phyloP scores from a whole-genome alignment of 2,888 invertebrate species.

The Horisme vitalbata region DNA sequence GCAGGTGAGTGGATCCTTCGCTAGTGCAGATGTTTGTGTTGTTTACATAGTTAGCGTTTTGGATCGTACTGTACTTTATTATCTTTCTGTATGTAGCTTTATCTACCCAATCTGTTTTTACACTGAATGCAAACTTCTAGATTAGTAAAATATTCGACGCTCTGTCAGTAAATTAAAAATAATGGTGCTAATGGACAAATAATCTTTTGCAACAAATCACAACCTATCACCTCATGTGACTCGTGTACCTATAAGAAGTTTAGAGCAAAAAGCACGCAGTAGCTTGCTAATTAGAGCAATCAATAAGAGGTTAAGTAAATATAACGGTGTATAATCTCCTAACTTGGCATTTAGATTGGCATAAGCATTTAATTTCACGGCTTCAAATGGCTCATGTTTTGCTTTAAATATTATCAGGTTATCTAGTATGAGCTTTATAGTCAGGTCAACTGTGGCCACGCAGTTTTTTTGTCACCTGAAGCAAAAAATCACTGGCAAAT shows the following conservation, averaged over 20 bases:
- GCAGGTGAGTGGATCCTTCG: conserved; percentile 61
- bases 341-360: conserved; percentile 24
- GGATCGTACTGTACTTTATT: no score
- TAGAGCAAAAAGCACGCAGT: conserved; percentile 12
- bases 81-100: no score
- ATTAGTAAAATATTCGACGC: no score
- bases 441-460: no score
- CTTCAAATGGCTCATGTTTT: conserved; percentile 22
- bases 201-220: conserved; percentile 17
- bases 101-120: no score
- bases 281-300: conserved; percentile 11
- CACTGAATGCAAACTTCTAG: no score
- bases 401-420: not conserved
- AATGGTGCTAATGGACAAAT: conserved; percentile 15
- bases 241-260: conserved; percentile 13
- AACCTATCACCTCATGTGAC: conserved; percentile 19
- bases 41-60: not conserved
- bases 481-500: no score
- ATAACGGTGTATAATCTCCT: conserved; percentile 20
- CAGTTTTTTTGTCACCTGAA: no score
- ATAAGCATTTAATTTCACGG: conserved; percentile 27
- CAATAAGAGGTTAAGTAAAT: conserved; percentile 14
- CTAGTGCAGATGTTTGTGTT: conserved; percentile 41
- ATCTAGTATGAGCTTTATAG: not conserved
- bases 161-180: not conserved